Percentiles rank a stretch among this genome's conserved stretches.
These are phyloP conservation scores for Bergia puertoricense DNA, from an alignment of 92 coral and sea anemone genomes.

Conservation along the genomic window DNA sequence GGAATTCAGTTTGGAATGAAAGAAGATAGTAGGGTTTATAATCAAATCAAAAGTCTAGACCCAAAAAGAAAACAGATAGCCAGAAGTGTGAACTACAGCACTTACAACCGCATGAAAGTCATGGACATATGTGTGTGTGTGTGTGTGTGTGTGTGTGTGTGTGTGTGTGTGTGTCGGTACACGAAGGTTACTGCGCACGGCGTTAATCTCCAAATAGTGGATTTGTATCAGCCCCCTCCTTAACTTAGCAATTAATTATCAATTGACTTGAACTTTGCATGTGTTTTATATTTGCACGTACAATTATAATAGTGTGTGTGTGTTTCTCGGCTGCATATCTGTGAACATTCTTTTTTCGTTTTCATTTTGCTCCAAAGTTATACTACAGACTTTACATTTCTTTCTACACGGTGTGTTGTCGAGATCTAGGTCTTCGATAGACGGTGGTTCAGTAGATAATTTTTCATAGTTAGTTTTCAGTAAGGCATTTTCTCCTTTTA, in stretches of 20 bases:
- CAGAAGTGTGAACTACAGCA: not conserved
- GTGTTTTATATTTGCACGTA: no score
- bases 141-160: not conserved
- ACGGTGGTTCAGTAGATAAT: not conserved
- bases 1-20: not conserved
- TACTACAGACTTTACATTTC: not conserved
- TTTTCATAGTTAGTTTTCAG: no score
- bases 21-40: not conserved
- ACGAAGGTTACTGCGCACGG: not conserved
- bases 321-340: not conserved
- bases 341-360: not conserved
- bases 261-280: no score
- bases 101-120: not conserved
- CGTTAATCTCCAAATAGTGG: not conserved
- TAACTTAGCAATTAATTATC: no score
- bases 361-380: no score
- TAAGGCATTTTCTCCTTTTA: no score
- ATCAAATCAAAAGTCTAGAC: not conserved
- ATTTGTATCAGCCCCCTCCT: not conserved
- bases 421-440: not conserved
- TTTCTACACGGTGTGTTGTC: not conserved
- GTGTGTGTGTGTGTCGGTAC: not conserved
- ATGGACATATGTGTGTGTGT: not conserved
- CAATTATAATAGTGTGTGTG: not conserved
- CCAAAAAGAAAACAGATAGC: not conserved